Conservation (phyloP, 2,113 vertebrate genomes). For the Paracanthobrama guichenoti region DNA sequence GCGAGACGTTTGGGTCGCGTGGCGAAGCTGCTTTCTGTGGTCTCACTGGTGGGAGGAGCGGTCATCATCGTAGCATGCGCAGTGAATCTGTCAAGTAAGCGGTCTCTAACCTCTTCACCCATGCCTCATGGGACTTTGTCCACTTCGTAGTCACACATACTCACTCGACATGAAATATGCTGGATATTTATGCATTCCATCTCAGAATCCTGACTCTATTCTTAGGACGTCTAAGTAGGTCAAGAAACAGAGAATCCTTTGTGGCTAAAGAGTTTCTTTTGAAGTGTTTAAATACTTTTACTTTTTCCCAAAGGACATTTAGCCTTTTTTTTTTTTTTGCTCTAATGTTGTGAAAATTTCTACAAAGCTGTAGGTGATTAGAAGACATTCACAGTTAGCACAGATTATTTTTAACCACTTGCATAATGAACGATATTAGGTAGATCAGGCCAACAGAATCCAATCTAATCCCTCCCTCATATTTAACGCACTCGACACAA, state of each 20-base stretch:
- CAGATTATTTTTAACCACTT: background rate
- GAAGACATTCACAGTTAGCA: background rate
- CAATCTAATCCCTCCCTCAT: background rate
- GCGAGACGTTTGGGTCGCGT: conserved; percentile 87
- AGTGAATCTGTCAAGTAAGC: conserved; percentile 88
- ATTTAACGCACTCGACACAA: background rate
- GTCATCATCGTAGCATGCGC: conserved; percentile 87
- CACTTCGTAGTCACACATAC: background rate
- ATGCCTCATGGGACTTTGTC: background rate
- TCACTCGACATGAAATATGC: background rate
- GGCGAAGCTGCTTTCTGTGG: conserved; percentile 86
- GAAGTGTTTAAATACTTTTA: background rate
- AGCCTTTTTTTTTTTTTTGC: background rate
- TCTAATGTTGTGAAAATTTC: background rate
- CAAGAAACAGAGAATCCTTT: background rate
- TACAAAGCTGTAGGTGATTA: conserved; percentile 16
- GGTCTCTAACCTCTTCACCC: conserved; percentile 61
- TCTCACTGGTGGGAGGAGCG: conserved; percentile 85
- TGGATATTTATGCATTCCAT: background rate
- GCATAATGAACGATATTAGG: background rate
- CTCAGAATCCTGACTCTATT: background rate
- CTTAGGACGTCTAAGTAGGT: conserved; percentile 13
- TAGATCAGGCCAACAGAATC: background rate
- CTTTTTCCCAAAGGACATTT: background rate
- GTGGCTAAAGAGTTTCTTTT: background rate